Evolutionary conservation across 2,888 invertebrate genomes (phyloP), one percentile per base, ranked within the genome.

Genomic region (Leptarthrus brevirostris): DNA sequence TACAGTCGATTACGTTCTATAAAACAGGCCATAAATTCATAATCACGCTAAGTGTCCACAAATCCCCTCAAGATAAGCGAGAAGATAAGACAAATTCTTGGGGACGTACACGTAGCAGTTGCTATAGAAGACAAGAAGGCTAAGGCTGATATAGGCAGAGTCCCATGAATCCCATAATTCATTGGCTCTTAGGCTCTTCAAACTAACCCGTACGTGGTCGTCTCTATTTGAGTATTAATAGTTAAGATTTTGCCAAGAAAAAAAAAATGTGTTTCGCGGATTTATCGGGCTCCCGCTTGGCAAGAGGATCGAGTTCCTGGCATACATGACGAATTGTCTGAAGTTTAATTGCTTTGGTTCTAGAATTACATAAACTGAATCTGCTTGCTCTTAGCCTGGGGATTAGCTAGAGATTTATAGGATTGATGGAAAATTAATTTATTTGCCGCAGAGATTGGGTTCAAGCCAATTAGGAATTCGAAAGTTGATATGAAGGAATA

Each of bases 361-460:
- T 16, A 20, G 40, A 34, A 22, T 36, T 24, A 44, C 64, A 64
- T 44, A 44, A 44, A 47, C n/a, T 58, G 12, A 40, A 12, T 36
- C 36, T 20, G 12, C 16, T n/a, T n/a, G n/a, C 30, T 18, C 16
- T 64, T 49, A 24, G 24, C 47, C 64, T 22, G 22, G 44, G 64
- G 64, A 64, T 64, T 64, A 64, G 30, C 20, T 36, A n/a, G 4
- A 52, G 53, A 70, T 70, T 70, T 70, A 70, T 70, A 34, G 52
- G 47, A 70, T 53, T 70, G 70, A 52, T 52, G 34, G 36, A 52
- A 70, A 49, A 70, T 70, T 70, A 70, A 70, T 70, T 70, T 70
- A 70, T 70, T 53, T 70, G 18, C 36, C 34, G 56, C n/a, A 14
- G n/a, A 26, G 6, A 30, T 14, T 56, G 34, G 24, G 24, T 70